Base-by-base conservation (phyloP, 2,888 invertebrate species). In the Drosophila antonietae region DNA sequence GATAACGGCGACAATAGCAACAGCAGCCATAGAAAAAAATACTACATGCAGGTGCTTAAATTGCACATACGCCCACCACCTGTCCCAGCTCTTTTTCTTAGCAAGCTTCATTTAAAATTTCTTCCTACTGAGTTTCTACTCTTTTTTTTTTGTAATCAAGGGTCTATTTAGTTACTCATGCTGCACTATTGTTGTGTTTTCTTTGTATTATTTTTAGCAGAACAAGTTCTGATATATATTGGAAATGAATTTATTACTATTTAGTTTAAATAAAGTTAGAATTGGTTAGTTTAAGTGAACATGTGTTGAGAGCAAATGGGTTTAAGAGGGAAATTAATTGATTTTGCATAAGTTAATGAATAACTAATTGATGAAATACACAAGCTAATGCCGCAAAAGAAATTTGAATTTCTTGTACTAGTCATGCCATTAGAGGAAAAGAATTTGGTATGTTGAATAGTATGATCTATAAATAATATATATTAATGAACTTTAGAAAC, bases 61-160 rank as follows among this genome's bases (percentile, higher is more conserved):
- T 85, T 76, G 72, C 78, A 72, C 81, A 88, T 81, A 86, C 87
- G 81, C 86, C 81, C 78, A 59, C 69, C 56, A 59, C 69, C 55
- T 49, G 52, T 49, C 15, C 31, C 51, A 68, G n/a, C 12, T 41
- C 18, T 5, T 47, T 51, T 44, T 41, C 53, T 65, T 53, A 53
- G 75, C 68, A 12, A 62, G 18, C 53, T 46, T 49, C 49, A 31
- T 10, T 10, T 10, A 1, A 51, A 56, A 51, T 41, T 60, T 53
- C 61, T 56, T 60, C 33, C 46, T 39, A 52, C 33, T 47, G 39
- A 8, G 35, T 74, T 66, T 63, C 60, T 70, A 56, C 43, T 18
- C 3, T 7, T 52, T 18, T 60, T 12, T 20, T 9, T 18, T 5
- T 7, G 14, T 23, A 10, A 20, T 7, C 20, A 10, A 14, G 41